Evolutionary conservation across 2,113 vertebrate species (phyloP).

Genomic region (Chionis minor): DNA sequence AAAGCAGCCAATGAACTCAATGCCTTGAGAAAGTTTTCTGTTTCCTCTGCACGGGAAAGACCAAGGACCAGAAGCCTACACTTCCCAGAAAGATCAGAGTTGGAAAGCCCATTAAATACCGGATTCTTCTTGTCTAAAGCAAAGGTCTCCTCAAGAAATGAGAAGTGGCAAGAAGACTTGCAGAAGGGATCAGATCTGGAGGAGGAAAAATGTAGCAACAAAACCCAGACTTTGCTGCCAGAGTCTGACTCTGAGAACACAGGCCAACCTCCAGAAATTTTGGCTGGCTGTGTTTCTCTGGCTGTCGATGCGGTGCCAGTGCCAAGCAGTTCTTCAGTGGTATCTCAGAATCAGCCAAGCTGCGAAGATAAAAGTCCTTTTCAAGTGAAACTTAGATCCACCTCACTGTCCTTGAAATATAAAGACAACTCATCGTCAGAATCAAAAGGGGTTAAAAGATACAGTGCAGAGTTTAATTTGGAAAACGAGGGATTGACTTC

Average conservation of each 20-base stretch:
- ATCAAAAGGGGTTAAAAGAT: slow-evolving; percentile 66
- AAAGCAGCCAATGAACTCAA: slow-evolving; percentile 20
- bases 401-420: slow-evolving; percentile 79
- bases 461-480: slow-evolving; percentile 72
- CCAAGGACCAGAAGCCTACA: slow-evolving; percentile 74
- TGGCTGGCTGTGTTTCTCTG: not conserved
- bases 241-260: slow-evolving; percentile 3
- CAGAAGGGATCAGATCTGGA: slow-evolving; percentile 25
- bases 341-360: slow-evolving; percentile 10
- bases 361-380: slow-evolving; percentile 78
- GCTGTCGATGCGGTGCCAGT: not conserved
- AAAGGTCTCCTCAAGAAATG: slow-evolving; percentile 43
- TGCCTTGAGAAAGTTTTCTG: slow-evolving; percentile 74
- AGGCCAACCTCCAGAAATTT: not conserved
- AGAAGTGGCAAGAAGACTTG: slow-evolving; percentile 54
- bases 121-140: slow-evolving; percentile 39
- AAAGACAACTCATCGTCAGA: slow-evolving; percentile 62
- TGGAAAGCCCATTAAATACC: not conserved
- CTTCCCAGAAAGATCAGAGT: slow-evolving; percentile 61
- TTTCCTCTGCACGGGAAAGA: slow-evolving; percentile 74
- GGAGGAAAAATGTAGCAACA: not conserved
- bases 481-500: slow-evolving; percentile 44
- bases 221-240: not conserved
- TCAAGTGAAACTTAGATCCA: slow-evolving; percentile 88
- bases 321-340: slow-evolving; percentile 9